Evolutionary conservation across 1,140 invertebrate species (phyloP), one percentile per base, ranked within the genome.

Genomic region (Drosophila miranda): DNA sequence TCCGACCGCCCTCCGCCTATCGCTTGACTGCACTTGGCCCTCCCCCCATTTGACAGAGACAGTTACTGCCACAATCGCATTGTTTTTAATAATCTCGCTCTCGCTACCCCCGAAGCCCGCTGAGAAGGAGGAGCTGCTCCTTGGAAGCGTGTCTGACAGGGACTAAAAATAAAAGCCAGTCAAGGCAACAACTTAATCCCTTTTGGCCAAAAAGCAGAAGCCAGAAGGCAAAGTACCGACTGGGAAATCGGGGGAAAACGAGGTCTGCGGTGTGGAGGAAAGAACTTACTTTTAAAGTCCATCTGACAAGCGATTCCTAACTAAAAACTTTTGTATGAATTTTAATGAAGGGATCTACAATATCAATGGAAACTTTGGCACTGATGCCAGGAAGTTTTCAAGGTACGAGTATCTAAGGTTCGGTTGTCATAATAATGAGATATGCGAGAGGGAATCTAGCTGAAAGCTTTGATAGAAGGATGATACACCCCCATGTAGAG

Each of bases 151-250:
- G 60, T 63, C 61, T 45, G 69, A 74, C 48, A 68, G 62, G 42
- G 68, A 79, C 49, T 73, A 45, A 68, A 68, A 80, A 77, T 76
- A 87, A 74, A 87, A 74, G 81, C 69, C 72, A 75, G 73, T 41
- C 63, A 67, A 64, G 66, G 81, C 63, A 81, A 77, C 76, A 71
- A 64, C 62, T 78, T 81, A 87, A 86, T 81, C 82, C 81, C 50
- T 67, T 54, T 69, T 64, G 79, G 72, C 76, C 61, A 75, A 75
- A 72, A 78, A 73, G 60, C 75, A 66, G 54, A 16, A 46, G 44
- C 54, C 55, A 67, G 54, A 52, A 21, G 45, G 41, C 26, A 48
- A 64, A 58, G 53, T 55, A 46, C 26, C 44, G 13, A 61, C 16
- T 51, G 38, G 16, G 38, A 54, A 50, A 44, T 48, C 46, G 16